Base-by-base conservation (phyloP, 2,113 vertebrate species). In the Numenius arquata region DNA sequence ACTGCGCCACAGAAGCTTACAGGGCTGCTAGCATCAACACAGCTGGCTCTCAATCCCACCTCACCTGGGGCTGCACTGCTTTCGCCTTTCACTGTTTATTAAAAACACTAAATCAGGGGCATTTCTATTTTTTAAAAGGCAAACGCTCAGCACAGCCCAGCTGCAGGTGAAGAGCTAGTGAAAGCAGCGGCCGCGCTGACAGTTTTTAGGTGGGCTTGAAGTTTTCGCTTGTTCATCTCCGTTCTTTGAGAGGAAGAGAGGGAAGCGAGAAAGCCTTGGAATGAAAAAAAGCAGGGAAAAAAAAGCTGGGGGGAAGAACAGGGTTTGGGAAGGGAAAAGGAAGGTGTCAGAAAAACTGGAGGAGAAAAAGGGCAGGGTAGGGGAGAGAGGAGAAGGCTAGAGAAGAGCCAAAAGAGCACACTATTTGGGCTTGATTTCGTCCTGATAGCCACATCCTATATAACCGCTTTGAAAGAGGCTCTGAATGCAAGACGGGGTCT, bases 21-120 rank as follows among this genome's bases (percentile, higher is more conserved):
- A 76, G 63, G 91, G 84, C 68, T 82, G 88, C 94, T 83, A 76
- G 92, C 95, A 93, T 95, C 97, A 96, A 94, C 95, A 95, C 96
- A 97, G 97, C 96, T 98, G 97, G 91, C 89, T 83, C 92, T 93
- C 93, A 91, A 81, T 94, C 83, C 85, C 56, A 72, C 91, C 95
- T 98, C 97, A 96, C 96, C 97, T 96, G 96, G 3, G 58, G 83
- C 90, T 95, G 88, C 78, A 12, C 96, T 90, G 91, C 91, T 95
- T 97, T 97, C 8, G 20, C 96, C 92, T 97, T 96, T 72, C 43
- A 50, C 96, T 97, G 88, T 96, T 98, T 98, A 98, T 98, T 98
- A 98, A 98, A 98, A 98, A 92, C 96, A 96, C 96, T 98, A 98
- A 98, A 98, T 97, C 98, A 98, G 97, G 84, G 96, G 85, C 92